Base-by-base conservation (phyloP, 64 coral and sea anemone genomes). In the Cladopsammia gracilis region DNA sequence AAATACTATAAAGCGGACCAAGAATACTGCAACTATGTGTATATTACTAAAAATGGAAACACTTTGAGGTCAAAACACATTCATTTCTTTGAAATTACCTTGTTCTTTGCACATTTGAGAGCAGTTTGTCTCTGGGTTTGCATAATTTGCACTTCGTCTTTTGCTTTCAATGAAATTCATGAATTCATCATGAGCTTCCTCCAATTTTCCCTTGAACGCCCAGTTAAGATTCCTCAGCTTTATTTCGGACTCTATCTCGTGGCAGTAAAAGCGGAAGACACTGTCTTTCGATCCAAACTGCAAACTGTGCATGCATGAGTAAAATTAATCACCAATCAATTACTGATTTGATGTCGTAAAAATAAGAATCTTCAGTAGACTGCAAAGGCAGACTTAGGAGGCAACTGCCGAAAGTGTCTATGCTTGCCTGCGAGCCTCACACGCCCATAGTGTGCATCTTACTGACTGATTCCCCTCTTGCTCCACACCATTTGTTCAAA, bases 71-170 rank as follows among this genome's bases (percentile, higher is more conserved):
- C 61, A 64, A 64, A 64, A 64, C 20, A 64, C 61, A 19, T 64
- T 64, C 15, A 64, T 64, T 64, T 64, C 14, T 12, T 18, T 64
- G 5, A 64, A 4, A 16, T 4, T 48, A 77, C 75, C 75, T 77
- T 34, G 14, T 77, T 77, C 52, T 57, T 57, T 77, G 75, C 47
- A 77, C 75, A 77, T 51, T 77, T 47, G 13, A 49, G 44, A 51
- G 45, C 75, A 77, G 52, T 77, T 25, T 77, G 3, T 24, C 45
- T 8, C 52, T 77, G 46, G 46, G 45, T 77, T 25, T 47, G 13
- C 45, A 77, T 77, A 77, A 51, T 20, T 20, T 49, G 45, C 75
- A 16, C 9, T 51, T 51, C 75, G 13, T 51, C 75, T 49, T 19
- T 51, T 49, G 13, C 7, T 49, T 77, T 77, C 45, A 10, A 77